Evolutionary conservation across 2,113 vertebrate genomes (phyloP).

Genomic region (Scytalopus superciliaris): DNA sequence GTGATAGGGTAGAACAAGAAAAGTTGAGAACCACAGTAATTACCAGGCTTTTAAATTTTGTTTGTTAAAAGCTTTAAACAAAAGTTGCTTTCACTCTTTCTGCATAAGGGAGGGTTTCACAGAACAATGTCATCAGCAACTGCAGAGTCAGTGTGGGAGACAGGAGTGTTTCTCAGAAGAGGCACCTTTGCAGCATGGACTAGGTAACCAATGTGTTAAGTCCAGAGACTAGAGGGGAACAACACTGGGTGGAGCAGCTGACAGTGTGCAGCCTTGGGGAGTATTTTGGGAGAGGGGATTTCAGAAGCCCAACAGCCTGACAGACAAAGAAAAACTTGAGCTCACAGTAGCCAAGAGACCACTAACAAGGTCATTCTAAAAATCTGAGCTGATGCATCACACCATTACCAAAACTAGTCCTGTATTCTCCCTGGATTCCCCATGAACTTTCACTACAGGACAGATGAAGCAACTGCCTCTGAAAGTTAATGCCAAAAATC

Average conservation of each 20-base stretch:
- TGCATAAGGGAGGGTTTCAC: neutral
- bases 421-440: neutral
- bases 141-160: neutral
- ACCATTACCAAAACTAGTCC: neutral
- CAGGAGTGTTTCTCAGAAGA: neutral
- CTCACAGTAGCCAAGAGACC: neutral
- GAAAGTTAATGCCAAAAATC: neutral
- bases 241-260: neutral
- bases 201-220: fast-evolving
- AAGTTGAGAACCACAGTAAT: neutral
- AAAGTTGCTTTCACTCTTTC: neutral
- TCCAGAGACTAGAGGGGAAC: neutral
- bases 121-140: neutral
- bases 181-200: neutral
- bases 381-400: neutral
- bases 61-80: neutral
- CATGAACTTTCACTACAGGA: neutral
- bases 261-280: fast-evolving
- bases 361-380: neutral
- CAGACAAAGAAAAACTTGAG: neutral
- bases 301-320: neutral
- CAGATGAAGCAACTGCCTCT: neutral
- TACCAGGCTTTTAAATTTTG: neutral
- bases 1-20: neutral
- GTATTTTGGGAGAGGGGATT: neutral